These are phyloP conservation scores for Clanis bilineata DNA, from an alignment of 2,888 invertebrate species.

Conservation along the genomic window DNA sequence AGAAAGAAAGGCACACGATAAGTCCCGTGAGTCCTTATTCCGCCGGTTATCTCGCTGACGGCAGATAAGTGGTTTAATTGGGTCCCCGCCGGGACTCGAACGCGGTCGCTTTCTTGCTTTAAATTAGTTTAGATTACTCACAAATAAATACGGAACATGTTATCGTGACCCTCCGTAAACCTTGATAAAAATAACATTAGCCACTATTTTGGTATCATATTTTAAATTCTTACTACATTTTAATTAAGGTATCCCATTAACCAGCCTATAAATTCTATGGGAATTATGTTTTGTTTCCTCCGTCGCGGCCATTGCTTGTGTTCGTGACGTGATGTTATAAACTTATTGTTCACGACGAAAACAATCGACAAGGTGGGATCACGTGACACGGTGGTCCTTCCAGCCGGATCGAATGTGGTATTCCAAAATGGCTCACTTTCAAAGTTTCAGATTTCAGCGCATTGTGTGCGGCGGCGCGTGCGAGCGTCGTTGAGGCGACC, in stretches of 20 bases:
- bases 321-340: background rate
- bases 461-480: conserved; percentile 62
- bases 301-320: background rate
- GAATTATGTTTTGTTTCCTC: background rate
- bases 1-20: background rate
- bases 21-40: background rate
- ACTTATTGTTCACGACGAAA: background rate
- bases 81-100: background rate
- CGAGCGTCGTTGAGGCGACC: conserved; percentile 29
- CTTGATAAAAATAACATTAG: background rate
- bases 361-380: background rate
- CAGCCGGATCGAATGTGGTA: conserved; percentile 47
- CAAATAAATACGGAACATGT: background rate
- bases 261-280: conserved; percentile 14
- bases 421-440: conserved; percentile 41
- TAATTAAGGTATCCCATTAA: conserved; percentile 26
- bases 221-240: conserved; percentile 21
- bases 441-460: conserved; percentile 59
- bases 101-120: conserved; percentile 2
- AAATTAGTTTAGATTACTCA: conserved; percentile 12
- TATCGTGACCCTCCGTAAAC: conserved; percentile 3
- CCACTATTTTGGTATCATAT: conserved; percentile 1
- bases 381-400: conserved; percentile 28
- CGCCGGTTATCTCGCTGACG: conserved; percentile 3
- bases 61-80: conserved; percentile 11